phyloP scores from a whole-genome alignment of 2,797 vertebrate species.

The Schizothorax lantsangensis region DNA sequence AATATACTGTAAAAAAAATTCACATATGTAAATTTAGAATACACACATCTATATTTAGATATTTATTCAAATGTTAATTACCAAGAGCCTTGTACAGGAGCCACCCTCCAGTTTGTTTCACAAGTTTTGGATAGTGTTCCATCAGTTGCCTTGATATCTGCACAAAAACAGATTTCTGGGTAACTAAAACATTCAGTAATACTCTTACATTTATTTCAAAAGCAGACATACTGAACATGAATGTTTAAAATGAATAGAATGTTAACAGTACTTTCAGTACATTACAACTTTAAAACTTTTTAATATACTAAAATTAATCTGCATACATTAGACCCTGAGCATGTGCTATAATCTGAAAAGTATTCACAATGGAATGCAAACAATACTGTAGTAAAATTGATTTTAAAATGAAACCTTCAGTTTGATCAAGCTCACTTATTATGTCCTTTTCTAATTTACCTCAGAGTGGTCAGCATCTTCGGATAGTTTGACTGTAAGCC shows the following conservation, averaged over 20 bases:
- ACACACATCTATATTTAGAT: not conserved
- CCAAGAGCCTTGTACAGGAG: conserved; percentile 38
- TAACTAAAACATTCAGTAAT: not conserved
- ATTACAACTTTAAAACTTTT: conserved; percentile 3
- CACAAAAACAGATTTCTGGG: conserved; percentile 8
- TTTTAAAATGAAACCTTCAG: not conserved
- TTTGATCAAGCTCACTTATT: not conserved
- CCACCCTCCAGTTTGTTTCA: conserved; percentile 26
- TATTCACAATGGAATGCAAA: not conserved
- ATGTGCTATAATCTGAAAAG: not conserved
- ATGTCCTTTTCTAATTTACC: not conserved
- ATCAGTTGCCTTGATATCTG: conserved; percentile 12
- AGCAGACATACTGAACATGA: not conserved
- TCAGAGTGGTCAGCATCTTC: not conserved
- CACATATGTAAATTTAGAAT: not conserved
- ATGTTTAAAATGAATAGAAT: not conserved
- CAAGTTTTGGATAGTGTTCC: conserved; percentile 29
- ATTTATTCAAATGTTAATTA: not conserved
- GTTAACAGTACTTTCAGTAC: too few relatives aligned
- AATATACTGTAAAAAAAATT: not conserved
- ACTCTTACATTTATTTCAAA: not conserved
- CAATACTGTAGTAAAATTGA: not conserved
- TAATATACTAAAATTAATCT: not conserved
- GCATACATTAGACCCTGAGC: not conserved
- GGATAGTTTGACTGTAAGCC: not conserved